Evolutionary conservation across 2,888 invertebrate species (phyloP), one percentile per base, ranked within the genome.

Genomic region (Drosophila percnosoma): DNA sequence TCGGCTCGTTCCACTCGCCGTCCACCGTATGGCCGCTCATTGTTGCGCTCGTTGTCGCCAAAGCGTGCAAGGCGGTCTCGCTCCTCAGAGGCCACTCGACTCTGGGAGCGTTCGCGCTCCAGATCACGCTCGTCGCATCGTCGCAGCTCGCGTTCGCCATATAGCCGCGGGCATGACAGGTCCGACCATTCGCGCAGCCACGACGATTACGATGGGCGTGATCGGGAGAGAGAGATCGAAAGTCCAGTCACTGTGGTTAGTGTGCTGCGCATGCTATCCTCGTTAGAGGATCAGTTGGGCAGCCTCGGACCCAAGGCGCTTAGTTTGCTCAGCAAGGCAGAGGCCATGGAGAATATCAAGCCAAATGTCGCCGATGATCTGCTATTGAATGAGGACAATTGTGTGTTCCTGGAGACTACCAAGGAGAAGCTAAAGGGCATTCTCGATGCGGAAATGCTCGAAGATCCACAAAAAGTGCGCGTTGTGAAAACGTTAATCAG

Each of bases 341-440:
- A 97, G 53, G 96, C 95, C 48, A 95, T 97, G 93, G 97, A 97
- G 89, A 97, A 97, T 93, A 83, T 92, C 2, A 94, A 94, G 79
- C 95, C 96, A 0, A 96, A 97, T 92, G 96, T 96, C 3, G 96
- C 97, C 0, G 96, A 97, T 78, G 95, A 96, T 68, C 91, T 97
- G 48, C 92, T 97, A 1, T 94, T 95, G 60, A 96, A 96, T 73
- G 97, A 97, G 60, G 94, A 95, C 49, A 95, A 96, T 62, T 95
- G 95, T 82, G 96, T 96, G 0, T 94, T 97, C 78, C 95, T 98
- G 75, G 97, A 97, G 93, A 97, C 97, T 0, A 96, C 96, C 0
- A 97, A 97, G 84, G 97, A 97, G 92, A 97, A 97, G 92, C 93
- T 98, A 55, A 97, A 96, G 92, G 97, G 97, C 54, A 95, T 96